A percentile compares a stretch with the other conserved stretches of the same genome.
Evolutionary conservation across 2,888 invertebrate species (phyloP).

Genomic region (Clitarchus hookeri): DNA sequence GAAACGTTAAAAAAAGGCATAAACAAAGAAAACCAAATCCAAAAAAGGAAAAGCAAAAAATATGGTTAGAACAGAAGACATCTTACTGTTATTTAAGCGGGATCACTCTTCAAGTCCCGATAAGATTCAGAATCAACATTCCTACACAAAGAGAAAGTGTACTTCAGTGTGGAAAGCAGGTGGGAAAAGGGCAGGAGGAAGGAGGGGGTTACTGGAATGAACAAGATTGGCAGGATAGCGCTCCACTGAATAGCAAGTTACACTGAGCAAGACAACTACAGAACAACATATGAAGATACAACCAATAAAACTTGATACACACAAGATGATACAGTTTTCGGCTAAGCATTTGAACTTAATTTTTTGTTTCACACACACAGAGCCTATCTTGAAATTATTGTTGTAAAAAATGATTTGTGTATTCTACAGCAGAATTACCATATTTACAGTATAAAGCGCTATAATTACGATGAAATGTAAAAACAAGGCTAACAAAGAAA

Average conservation of each 20-base stretch:
- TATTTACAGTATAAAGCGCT: neutral
- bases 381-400: neutral
- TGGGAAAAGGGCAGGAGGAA: neutral
- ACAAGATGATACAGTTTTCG: neutral
- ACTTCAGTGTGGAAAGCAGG: neutral
- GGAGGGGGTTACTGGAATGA: neutral
- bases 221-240: neutral
- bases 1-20: neutral
- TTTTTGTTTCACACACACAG: neutral
- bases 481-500: neutral
- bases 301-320: neutral
- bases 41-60: neutral
- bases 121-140: slow-evolving; percentile 39
- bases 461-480: neutral
- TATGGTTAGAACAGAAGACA: slow-evolving; percentile 18
- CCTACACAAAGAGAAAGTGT: slow-evolving; percentile 39
- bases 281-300: neutral
- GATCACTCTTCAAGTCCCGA: slow-evolving; percentile 39
- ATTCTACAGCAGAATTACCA: neutral
- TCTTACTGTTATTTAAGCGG: slow-evolving; percentile 38
- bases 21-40: neutral
- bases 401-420: neutral
- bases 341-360: neutral
- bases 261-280: slow-evolving; percentile 7
- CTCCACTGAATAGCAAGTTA: neutral